These are phyloP conservation scores for Martes flavigula DNA, from an alignment of 2,797 vertebrate genomes.

Conservation along the genomic window DNA sequence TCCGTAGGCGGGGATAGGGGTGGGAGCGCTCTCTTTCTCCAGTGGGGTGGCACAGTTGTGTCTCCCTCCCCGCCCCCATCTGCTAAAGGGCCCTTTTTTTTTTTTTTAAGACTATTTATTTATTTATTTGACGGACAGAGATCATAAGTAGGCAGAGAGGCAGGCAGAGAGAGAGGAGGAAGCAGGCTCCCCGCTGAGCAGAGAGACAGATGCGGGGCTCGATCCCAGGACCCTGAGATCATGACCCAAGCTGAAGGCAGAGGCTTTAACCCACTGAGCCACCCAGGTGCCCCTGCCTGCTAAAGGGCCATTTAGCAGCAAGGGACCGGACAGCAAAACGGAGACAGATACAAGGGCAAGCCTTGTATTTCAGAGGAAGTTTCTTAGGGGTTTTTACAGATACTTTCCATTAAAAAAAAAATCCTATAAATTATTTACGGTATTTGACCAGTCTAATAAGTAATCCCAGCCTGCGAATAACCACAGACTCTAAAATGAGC, in stretches of 20 bases:
- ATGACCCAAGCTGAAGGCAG: too few relatives aligned
- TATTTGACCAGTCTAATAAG: neutral
- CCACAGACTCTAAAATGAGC: neutral
- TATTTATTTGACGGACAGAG: too few relatives aligned
- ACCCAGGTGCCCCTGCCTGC: neutral
- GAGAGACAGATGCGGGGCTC: too few relatives aligned
- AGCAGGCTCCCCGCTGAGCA: too few relatives aligned
- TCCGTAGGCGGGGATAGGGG: accelerated
- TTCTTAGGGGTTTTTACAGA: neutral
- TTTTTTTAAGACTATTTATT: too few relatives aligned
- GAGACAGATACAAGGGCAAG: neutral
- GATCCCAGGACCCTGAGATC: too few relatives aligned
- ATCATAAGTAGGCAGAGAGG: too few relatives aligned
- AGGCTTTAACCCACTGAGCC: too few relatives aligned
- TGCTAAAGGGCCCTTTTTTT: neutral
- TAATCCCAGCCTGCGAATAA: neutral
- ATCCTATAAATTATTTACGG: neutral
- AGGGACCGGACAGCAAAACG: neutral
- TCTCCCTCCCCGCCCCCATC: neutral
- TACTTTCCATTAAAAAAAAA: neutral
- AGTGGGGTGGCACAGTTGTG: neutral
- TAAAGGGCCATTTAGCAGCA: neutral
- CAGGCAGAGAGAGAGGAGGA: too few relatives aligned
- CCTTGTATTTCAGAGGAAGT: neutral
- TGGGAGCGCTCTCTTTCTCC: neutral